Evolutionary conservation across 2,797 vertebrate genomes (phyloP).

Genomic region (Arrhamphus sclerolepis): DNA sequence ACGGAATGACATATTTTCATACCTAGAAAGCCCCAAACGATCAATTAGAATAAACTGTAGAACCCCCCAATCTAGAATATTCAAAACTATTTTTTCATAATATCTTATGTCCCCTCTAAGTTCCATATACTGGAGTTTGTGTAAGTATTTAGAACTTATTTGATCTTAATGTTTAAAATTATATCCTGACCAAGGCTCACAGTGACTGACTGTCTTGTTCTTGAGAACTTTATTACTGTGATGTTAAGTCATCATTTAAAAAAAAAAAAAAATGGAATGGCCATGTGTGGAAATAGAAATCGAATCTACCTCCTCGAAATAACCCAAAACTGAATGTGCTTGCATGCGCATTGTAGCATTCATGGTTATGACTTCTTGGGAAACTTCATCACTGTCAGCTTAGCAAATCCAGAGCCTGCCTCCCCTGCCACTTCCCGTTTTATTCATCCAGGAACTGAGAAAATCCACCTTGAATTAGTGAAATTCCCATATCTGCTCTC

Average conservation of each 20-base stretch:
- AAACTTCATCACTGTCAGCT: constrained; percentile 64
- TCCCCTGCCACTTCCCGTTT: constrained; percentile 29
- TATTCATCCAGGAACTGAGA: constrained; percentile 43
- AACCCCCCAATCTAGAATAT: too few relatives aligned
- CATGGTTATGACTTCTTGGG: constrained; percentile 56
- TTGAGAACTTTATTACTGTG: too few relatives aligned
- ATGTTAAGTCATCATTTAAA: too few relatives aligned
- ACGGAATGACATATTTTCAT: too few relatives aligned
- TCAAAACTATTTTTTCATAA: too few relatives aligned
- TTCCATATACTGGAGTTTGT: too few relatives aligned
- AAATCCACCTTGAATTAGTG: constrained; percentile 34
- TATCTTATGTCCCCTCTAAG: too few relatives aligned
- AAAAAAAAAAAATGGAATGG: constrained; percentile 6
- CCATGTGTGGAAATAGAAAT: constrained; percentile 56
- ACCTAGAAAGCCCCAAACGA: too few relatives aligned
- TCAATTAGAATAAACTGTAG: too few relatives aligned
- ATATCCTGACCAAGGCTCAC: neutral
- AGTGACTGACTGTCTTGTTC: constrained; percentile 15
- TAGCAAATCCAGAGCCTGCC: constrained; percentile 46
- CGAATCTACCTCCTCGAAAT: constrained; percentile 54
- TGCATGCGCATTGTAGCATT: constrained; percentile 29
- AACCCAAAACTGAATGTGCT: constrained; percentile 46
- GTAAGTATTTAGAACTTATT: too few relatives aligned
- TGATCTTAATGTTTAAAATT: too few relatives aligned
- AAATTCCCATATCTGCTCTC: constrained; percentile 58